Base-by-base conservation (phyloP, 2,888 invertebrate species). In the Pristionchus exspectatus region DNA sequence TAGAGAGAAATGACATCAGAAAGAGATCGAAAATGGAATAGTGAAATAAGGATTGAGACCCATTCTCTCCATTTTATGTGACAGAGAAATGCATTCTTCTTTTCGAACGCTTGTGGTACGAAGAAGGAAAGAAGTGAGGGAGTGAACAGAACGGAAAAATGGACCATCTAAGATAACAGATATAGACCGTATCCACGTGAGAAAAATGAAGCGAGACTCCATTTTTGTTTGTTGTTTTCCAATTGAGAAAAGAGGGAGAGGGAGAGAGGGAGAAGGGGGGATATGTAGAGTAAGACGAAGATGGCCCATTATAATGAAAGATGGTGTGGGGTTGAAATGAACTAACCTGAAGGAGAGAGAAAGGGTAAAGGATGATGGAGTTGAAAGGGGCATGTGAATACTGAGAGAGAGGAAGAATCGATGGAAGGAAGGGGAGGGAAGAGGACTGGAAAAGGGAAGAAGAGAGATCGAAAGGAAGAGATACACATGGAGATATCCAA, bases 321-420 rank as follows among this genome's bases (percentile, higher is more conserved):
- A 27, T 24, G 30, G 83, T n/a, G 50, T 5, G 30, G 83, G 27
- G 50, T 5, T 44, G 18, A 30, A 86, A 86, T 33, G 44, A 66
- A 87, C 87, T 72, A n/a, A 87, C 87, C 72, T 87, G 87, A 87
- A 87, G 69, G 87, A 87, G 27, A 87, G 44, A 54, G 87, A 72
- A 72, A 87, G 87, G 10, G 87, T 86, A 30, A 86, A 86, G 86
- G 86, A 59, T 44, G 87, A 72, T 27, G 87, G 72, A 83, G 54
- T 83, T 83, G 83, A 83, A 24, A 83, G 27, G 56, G 83, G 83
- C 83, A 83, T 69, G 72, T 63, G 81, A 87, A 72, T 77, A 63
- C 84, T 50, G 54, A 72, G 90, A 90, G 77, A 77, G 89, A 74
- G 14, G 27, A 21, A 83, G 56, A 89, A 85, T 56, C 59, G 56